Percentiles rank a stretch among this genome's conserved stretches.
Conservation (phyloP, 2,888 invertebrate genomes). For the Craniophora ligustri region DNA sequence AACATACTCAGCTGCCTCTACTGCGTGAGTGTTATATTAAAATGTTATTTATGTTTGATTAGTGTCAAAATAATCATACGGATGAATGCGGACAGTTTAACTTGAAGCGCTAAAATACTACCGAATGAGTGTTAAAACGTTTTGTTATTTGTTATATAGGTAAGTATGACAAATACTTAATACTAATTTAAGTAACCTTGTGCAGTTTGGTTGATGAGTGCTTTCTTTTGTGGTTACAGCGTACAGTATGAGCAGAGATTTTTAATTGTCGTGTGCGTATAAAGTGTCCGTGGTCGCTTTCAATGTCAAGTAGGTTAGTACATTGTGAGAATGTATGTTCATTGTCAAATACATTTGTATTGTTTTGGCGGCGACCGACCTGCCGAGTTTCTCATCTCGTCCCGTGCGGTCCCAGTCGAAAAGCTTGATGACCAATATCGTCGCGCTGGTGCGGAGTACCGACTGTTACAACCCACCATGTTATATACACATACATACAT, state of each 20-base stretch:
- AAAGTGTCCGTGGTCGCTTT: slow-evolving; percentile 36
- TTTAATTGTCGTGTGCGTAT: slow-evolving; percentile 34
- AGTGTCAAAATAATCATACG: slow-evolving; percentile 8
- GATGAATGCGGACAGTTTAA: slow-evolving; percentile 19
- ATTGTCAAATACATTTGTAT: slow-evolving; percentile 40
- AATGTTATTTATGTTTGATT: slow-evolving; percentile 14
- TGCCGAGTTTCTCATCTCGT: slow-evolving; percentile 97
- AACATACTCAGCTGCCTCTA: neutral
- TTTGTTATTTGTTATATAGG: too few relatives aligned
- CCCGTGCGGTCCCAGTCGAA: slow-evolving; percentile 98
- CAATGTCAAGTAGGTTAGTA: slow-evolving; percentile 49
- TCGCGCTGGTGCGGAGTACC: slow-evolving; percentile 74
- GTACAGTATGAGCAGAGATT: slow-evolving; percentile 1
- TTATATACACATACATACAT: slow-evolving; percentile 67
- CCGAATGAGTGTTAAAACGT: slow-evolving; percentile 17
- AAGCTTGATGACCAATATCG: slow-evolving; percentile 88
- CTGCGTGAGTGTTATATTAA: slow-evolving; percentile 1
- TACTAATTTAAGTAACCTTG: neutral
- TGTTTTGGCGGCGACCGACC: slow-evolving; percentile 88
- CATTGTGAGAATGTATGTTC: slow-evolving; percentile 51
- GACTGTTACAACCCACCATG: slow-evolving; percentile 83
- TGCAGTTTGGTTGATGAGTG: slow-evolving; percentile 33
- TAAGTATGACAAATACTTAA: slow-evolving; percentile 9
- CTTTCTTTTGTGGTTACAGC: slow-evolving; percentile 15
- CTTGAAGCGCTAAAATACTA: slow-evolving; percentile 4